Conservation (phyloP, 92 coral and sea anemone species). For the Blastomussa wellsi region DNA sequence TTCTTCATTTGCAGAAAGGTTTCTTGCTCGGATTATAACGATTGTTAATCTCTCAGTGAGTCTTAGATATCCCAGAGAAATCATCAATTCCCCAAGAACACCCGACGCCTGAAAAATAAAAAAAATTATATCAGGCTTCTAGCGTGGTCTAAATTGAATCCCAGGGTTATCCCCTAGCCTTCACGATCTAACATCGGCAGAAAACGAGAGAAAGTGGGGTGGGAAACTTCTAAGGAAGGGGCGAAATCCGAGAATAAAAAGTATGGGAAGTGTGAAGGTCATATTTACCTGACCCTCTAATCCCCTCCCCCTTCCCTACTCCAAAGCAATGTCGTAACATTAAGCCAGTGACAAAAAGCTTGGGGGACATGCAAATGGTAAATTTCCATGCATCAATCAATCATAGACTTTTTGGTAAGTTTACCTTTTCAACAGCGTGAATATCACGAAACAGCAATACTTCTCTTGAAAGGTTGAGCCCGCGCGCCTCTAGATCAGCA, state of each 20-base stretch:
- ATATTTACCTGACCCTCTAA: no score
- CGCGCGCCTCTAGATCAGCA: constrained; percentile 79
- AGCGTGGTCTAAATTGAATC: neutral
- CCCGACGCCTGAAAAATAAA: constrained; percentile 53
- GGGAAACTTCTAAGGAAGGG: no score
- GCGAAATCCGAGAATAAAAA: no score
- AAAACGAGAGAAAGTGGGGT: no score
- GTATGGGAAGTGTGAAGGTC: no score
- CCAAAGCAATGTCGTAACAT: no score
- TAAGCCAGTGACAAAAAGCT: no score
- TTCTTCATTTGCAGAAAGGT: constrained; percentile 51
- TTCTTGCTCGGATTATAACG: constrained; percentile 75
- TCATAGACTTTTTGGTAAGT: neutral
- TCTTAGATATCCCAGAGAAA: constrained; percentile 96
- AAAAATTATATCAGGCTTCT: neutral
- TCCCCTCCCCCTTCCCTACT: no score
- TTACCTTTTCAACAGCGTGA: constrained; percentile 41
- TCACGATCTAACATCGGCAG: no score
- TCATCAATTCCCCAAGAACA: constrained; percentile 81
- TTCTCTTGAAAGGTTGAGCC: constrained; percentile 86
- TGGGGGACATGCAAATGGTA: no score
- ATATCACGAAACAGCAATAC: constrained; percentile 39
- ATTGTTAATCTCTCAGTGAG: constrained; percentile 87
- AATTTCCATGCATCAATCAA: neutral
- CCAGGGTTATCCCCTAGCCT: neutral